phyloP scores from a whole-genome alignment of 2,113 vertebrate genomes.

The Dicerorhinus sumatrensis region DNA sequence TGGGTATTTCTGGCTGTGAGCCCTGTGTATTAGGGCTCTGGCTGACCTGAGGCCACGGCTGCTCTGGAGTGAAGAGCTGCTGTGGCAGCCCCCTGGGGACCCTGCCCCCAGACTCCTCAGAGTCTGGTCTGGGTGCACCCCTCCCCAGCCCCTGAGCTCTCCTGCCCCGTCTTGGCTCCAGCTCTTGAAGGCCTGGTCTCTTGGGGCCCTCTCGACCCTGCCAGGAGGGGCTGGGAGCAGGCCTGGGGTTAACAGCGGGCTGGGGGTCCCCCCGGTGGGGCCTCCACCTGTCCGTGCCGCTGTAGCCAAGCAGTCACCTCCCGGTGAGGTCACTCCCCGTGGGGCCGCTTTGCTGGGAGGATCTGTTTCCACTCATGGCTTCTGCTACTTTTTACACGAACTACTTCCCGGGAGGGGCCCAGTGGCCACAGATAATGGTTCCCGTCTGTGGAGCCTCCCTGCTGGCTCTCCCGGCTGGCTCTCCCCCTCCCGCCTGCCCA shows the following conservation, averaged over 20 bases:
- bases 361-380: constrained; percentile 82
- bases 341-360: constrained; percentile 40
- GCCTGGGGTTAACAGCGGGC: background rate
- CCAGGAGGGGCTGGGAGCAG: background rate
- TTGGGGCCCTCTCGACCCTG: too few species aligned
- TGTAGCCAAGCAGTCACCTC: constrained; percentile 39
- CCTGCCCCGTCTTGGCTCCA: background rate
- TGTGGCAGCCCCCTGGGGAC: fast-evolving
- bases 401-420: constrained; percentile 79
- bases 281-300: constrained; percentile 51
- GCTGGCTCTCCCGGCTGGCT: background rate
- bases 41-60: background rate
- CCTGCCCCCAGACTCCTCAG: background rate
- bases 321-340: constrained; percentile 49
- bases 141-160: too few species aligned
- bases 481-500: background rate
- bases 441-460: background rate
- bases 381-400: constrained; percentile 84
- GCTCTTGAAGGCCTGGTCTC: too few species aligned
- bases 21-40: background rate
- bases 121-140: fast-evolving
- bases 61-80: background rate
- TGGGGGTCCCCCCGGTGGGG: background rate
- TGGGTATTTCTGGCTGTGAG: background rate
- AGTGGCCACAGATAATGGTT: constrained; percentile 72